phyloP scores from a whole-genome alignment of 2,113 vertebrate genomes.

The Pterocles orientalis region DNA sequence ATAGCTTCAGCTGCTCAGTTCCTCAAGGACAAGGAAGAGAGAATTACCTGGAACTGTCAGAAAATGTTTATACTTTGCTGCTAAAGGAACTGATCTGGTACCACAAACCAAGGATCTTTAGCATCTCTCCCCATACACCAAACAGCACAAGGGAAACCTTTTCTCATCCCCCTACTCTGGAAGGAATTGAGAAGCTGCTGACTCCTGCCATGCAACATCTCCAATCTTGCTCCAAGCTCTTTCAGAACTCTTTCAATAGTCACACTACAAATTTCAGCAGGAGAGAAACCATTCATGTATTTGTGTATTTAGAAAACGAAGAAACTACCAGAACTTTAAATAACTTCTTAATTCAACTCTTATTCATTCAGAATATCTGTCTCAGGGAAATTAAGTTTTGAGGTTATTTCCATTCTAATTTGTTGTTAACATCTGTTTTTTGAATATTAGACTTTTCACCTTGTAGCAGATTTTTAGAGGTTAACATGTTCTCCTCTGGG shows the following conservation, averaged over 20 bases:
- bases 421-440: background rate
- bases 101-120: background rate
- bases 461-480: slow-evolving; percentile 19
- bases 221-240: background rate
- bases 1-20: background rate
- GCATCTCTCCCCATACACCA: background rate
- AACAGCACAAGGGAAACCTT: background rate
- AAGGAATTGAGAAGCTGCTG: background rate
- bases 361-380: background rate
- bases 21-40: background rate
- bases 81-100: background rate
- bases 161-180: background rate
- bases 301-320: background rate
- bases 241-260: background rate
- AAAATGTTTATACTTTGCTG: background rate
- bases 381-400: background rate
- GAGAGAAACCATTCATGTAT: background rate
- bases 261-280: background rate
- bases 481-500: background rate
- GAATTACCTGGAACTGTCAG: background rate
- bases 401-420: background rate
- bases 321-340: background rate
- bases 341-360: background rate
- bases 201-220: background rate
- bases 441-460: background rate